These are phyloP conservation scores for Cichladusa arquata DNA, from an alignment of 2,113 vertebrate genomes.

Conservation along the genomic window DNA sequence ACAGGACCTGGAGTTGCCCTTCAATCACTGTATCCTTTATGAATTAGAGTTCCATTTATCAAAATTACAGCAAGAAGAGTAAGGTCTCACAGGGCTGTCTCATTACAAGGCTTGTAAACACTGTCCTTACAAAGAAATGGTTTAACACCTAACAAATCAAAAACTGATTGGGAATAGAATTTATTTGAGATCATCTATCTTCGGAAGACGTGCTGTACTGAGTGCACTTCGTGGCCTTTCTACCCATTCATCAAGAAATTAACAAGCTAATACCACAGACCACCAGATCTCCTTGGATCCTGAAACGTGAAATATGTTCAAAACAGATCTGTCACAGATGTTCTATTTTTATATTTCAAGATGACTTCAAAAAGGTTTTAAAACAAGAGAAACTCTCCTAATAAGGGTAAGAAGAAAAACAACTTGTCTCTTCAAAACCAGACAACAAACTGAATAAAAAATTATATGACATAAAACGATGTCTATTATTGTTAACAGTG, in stretches of 20 bases:
- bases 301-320: constrained; percentile 46
- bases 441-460: constrained; percentile 52
- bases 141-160: constrained; percentile 85
- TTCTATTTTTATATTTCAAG: constrained; percentile 47
- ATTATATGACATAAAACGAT: constrained; percentile 29
- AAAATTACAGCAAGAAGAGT: constrained; percentile 81
- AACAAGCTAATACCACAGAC: constrained; percentile 71
- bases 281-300: constrained; percentile 50
- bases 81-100: constrained; percentile 78
- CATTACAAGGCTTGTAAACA: constrained; percentile 83
- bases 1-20: constrained; percentile 71
- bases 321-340: constrained; percentile 48
- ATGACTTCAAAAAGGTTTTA: constrained; percentile 49
- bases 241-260: constrained; percentile 79
- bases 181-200: constrained; percentile 76
- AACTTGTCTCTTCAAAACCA: constrained; percentile 37
- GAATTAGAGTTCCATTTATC: constrained; percentile 86
- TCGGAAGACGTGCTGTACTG: constrained; percentile 63
- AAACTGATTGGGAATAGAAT: constrained; percentile 77
- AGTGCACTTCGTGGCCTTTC: constrained; percentile 72
- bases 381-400: constrained; percentile 23
- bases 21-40: constrained; percentile 81
- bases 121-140: constrained; percentile 80
- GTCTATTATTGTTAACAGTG: constrained; percentile 41
- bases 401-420: constrained; percentile 4